Conservation (phyloP, 2,113 vertebrate genomes). For the Picathartes gymnocephalus region DNA sequence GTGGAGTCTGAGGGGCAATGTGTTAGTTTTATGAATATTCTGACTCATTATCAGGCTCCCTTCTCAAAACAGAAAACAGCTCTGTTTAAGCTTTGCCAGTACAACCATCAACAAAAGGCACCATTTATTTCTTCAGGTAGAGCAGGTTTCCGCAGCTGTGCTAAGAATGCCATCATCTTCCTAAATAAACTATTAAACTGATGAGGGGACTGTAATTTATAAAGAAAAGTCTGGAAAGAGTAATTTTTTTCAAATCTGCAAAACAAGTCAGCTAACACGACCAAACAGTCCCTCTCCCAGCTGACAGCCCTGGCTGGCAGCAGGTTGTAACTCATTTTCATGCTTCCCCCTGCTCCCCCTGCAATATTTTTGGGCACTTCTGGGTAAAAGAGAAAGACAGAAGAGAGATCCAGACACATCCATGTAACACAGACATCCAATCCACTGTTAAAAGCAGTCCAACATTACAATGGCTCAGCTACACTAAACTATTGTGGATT, state of each 20-base stretch:
- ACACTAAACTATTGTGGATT: not conserved
- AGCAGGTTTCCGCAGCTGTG: not conserved
- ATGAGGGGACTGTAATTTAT: not conserved
- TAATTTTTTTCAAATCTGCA: not conserved
- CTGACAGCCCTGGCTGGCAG: conserved; percentile 6
- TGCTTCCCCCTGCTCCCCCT: not conserved
- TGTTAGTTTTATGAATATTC: conserved; percentile 35
- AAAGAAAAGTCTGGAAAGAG: not conserved
- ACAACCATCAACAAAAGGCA: not conserved
- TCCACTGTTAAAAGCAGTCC: not conserved
- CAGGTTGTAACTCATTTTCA: conserved; percentile 18
- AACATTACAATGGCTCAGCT: not conserved
- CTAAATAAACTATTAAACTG: not conserved
- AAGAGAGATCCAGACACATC: not conserved
- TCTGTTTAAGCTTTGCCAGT: not conserved
- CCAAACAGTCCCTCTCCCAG: not conserved
- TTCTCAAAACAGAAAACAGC: not conserved
- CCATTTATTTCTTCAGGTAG: conserved; percentile 20
- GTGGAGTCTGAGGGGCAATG: not conserved
- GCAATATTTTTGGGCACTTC: not conserved
- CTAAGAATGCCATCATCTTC: not conserved
- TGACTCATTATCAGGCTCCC: not conserved
- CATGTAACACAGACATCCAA: not conserved
- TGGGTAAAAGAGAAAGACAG: not conserved
- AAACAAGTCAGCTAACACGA: not conserved